A percentile compares a stretch with the other conserved stretches of the same genome.
phyloP scores from a whole-genome alignment of 1,140 invertebrate species.

The Anastrepha obliqua region DNA sequence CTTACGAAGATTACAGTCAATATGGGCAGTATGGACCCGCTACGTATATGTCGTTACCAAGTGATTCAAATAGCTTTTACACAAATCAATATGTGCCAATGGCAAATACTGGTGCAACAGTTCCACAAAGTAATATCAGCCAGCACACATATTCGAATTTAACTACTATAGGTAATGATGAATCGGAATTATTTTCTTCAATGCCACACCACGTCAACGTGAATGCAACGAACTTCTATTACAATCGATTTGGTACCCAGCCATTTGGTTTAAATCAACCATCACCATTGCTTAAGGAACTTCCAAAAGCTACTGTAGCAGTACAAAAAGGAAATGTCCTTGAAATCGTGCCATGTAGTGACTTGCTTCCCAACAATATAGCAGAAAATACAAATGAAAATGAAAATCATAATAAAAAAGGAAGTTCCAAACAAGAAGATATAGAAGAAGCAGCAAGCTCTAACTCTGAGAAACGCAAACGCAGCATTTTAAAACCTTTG shows the following conservation, averaged over 20 bases:
- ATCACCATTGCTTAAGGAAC: slow-evolving; percentile 60
- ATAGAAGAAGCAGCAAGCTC: neutral
- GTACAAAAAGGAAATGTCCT: slow-evolving; percentile 72
- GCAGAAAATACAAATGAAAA: neutral
- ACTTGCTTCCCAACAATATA: neutral
- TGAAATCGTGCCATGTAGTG: slow-evolving; percentile 67
- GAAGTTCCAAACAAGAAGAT: neutral
- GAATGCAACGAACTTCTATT: slow-evolving; percentile 54
- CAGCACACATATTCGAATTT: slow-evolving; percentile 54
- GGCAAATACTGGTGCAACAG: neutral
- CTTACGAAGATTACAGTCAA: slow-evolving; percentile 61
- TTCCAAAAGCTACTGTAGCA: slow-evolving; percentile 64
- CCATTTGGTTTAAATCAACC: slow-evolving; percentile 49
- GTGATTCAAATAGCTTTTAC: slow-evolving; percentile 58
- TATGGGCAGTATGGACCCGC: slow-evolving; percentile 64
- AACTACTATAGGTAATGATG: slow-evolving; percentile 44
- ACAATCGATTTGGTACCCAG: slow-evolving; percentile 55
- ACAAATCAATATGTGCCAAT: slow-evolving; percentile 62
- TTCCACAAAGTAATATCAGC: neutral
- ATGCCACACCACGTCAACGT: slow-evolving; percentile 13
- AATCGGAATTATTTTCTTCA: neutral
- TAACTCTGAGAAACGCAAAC: slow-evolving; percentile 2
- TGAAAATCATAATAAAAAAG: neutral
- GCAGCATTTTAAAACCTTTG: slow-evolving; percentile 20
- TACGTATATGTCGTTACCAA: slow-evolving; percentile 63